Conservation (phyloP, 2,888 invertebrate genomes). For the Alsophila aescularia region DNA sequence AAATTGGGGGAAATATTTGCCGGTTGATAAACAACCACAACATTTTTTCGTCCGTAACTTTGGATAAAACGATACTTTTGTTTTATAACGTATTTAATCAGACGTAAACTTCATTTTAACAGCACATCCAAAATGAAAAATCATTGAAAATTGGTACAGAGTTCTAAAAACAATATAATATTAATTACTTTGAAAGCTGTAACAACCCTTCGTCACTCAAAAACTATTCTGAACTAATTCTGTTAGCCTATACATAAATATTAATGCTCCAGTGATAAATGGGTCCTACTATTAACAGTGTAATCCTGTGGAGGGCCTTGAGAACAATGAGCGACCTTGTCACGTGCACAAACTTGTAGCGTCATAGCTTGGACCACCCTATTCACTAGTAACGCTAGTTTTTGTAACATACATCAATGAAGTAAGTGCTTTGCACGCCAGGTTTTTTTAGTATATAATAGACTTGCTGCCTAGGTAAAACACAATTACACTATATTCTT, state of each 20-base stretch:
- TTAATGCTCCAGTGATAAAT: conserved; percentile 38
- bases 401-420: not conserved
- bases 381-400: conserved; percentile 19
- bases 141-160: no score
- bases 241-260: conserved; percentile 33
- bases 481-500: no score
- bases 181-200: conserved; percentile 5
- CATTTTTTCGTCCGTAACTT: not conserved
- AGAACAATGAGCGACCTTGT: conserved; percentile 47
- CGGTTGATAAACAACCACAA: not conserved
- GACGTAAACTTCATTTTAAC: no score
- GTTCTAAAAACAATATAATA: conserved; percentile 6
- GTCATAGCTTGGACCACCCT: conserved; percentile 48
- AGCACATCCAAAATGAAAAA: no score
- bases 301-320: conserved; percentile 40
- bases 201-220: conserved; percentile 19
- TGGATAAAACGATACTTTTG: not conserved
- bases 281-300: conserved; percentile 45
- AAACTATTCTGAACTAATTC: conserved; percentile 22
- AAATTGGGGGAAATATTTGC: not conserved
- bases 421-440: conserved; percentile 2
- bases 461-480: no score
- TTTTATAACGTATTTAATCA: no score
- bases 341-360: conserved; percentile 41
- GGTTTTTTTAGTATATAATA: not conserved